Percentiles rank a stretch among this genome's conserved stretches.
Evolutionary conservation across 2,113 vertebrate genomes (phyloP).

Genomic region (Esox niger): DNA sequence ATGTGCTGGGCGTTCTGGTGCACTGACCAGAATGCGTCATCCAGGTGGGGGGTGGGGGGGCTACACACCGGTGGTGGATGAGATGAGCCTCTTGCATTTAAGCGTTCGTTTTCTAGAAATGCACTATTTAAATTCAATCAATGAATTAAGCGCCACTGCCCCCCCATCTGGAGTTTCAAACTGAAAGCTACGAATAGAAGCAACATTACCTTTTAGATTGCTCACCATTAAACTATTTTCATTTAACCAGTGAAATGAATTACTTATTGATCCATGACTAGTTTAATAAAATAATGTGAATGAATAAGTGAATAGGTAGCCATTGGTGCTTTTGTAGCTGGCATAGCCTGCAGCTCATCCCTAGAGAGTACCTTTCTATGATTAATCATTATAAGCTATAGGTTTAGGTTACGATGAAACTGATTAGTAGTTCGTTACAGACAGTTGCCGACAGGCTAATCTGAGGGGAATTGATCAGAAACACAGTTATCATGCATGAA

Average conservation of each 20-base stretch:
- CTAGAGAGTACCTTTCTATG: conserved; percentile 1
- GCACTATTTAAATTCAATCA: too few relatives aligned
- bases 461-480: not conserved
- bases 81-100: too few relatives aligned
- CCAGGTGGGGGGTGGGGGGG: too few relatives aligned
- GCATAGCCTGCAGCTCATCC: conserved; percentile 63
- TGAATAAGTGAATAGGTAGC: conserved; percentile 65
- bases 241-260: conserved; percentile 69
- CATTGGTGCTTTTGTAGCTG: conserved; percentile 52
- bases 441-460: not conserved
- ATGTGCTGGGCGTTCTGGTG: too few relatives aligned
- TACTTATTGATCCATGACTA: conserved; percentile 72
- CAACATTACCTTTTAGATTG: conserved; percentile 50
- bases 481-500: not conserved
- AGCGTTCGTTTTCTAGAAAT: too few relatives aligned
- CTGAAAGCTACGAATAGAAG: conserved; percentile 39
- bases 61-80: too few relatives aligned
- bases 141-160: too few relatives aligned
- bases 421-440: not conserved
- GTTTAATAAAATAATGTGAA: conserved; percentile 68
- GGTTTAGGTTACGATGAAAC: not conserved
- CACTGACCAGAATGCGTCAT: too few relatives aligned
- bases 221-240: conserved; percentile 55
- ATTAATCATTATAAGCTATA: not conserved
- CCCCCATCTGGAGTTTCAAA: not conserved